Evolutionary conservation across 92 coral and sea anemone genomes (phyloP).

Genomic region (Hydrozoanthus gracilis): DNA sequence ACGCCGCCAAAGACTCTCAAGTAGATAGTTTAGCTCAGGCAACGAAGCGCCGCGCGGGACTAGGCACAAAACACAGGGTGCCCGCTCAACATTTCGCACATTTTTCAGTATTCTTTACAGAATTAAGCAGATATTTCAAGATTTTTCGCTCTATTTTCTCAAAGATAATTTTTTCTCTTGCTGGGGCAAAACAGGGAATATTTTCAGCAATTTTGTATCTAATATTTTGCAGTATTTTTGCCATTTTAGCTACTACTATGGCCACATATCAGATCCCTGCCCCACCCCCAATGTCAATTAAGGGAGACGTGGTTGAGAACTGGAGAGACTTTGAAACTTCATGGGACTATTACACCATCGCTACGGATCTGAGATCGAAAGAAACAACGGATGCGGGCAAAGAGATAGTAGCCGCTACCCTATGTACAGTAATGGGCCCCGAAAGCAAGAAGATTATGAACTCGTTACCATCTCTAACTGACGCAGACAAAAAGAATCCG

Average conservation of each 20-base stretch:
- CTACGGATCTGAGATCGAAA: slow-evolving; percentile 44
- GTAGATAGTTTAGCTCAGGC: no score
- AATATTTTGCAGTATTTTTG: background rate
- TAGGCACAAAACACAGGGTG: no score
- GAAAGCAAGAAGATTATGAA: slow-evolving; percentile 51
- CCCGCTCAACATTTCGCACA: no score
- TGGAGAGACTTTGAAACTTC: slow-evolving; percentile 54
- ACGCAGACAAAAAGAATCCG: slow-evolving; percentile 52
- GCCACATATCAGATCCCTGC: slow-evolving; percentile 56
- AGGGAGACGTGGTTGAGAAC: slow-evolving; percentile 56
- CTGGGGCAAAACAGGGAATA: background rate
- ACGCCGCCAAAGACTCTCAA: no score
- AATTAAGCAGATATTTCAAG: no score
- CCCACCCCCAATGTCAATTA: slow-evolving; percentile 50
- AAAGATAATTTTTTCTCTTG: no score
- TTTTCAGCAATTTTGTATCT: background rate
- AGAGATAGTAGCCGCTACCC: slow-evolving; percentile 36
- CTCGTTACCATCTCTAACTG: slow-evolving; percentile 40
- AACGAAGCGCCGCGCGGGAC: no score
- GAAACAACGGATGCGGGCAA: slow-evolving; percentile 20
- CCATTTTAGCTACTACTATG: slow-evolving; percentile 24
- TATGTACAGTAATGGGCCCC: slow-evolving; percentile 43
- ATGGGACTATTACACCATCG: slow-evolving; percentile 50
- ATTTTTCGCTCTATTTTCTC: no score
- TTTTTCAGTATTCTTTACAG: no score